Percentiles rank a stretch among this genome's conserved stretches.
Evolutionary conservation across 2,797 vertebrate species (phyloP).

Genomic region (Triplophysa bombifrons): DNA sequence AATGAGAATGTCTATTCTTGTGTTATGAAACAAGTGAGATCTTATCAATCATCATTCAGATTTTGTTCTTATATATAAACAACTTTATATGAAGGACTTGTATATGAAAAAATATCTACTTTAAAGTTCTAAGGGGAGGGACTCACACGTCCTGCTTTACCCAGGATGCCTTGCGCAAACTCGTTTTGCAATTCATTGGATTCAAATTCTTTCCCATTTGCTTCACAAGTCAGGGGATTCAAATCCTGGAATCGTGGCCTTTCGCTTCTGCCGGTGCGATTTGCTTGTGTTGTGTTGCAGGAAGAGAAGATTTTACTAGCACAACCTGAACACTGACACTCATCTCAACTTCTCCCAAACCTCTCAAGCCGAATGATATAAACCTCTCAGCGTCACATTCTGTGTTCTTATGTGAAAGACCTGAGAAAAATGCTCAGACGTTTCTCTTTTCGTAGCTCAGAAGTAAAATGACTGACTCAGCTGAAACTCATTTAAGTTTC

Average conservation of each 20-base stretch:
- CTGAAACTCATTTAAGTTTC: neutral
- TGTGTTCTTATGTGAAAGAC: neutral
- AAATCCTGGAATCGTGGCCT: constrained; percentile 43
- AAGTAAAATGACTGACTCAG: no score
- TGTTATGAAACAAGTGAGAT: neutral
- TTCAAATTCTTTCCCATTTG: constrained; percentile 56
- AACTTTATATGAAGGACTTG: no score
- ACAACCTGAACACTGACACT: constrained; percentile 24
- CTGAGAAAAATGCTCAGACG: neutral
- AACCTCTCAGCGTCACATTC: no score
- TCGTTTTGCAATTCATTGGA: constrained; percentile 37
- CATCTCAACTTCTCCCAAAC: neutral
- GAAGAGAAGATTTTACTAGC: constrained; percentile 51
- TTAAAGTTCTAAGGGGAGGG: neutral
- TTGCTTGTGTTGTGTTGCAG: constrained; percentile 48
- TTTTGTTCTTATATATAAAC: no score
- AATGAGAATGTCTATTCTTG: neutral
- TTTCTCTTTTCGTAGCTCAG: neutral
- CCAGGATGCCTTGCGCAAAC: constrained; percentile 29
- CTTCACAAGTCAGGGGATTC: constrained; percentile 52
- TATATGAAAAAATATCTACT: no score
- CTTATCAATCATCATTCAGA: no score
- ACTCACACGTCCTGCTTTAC: neutral
- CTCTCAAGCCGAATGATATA: neutral
- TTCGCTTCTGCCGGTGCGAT: constrained; percentile 9